Conservation (phyloP, 2,797 vertebrate species). For the Phyllotis vaccarum region DNA sequence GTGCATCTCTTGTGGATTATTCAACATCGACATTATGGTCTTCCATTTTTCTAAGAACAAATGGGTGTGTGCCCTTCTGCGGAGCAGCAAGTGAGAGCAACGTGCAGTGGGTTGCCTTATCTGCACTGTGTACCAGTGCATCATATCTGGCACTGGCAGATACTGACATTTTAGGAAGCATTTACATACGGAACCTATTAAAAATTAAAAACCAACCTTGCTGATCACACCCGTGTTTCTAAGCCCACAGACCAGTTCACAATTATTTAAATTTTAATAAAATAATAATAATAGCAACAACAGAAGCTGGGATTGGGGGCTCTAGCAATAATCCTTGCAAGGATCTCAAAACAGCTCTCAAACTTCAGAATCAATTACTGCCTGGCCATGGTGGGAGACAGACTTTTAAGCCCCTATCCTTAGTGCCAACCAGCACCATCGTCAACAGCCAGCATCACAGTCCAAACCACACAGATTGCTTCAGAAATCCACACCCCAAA, state of each 20-base stretch:
- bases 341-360: not conserved
- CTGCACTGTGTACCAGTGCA: not conserved
- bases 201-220: slow-evolving; percentile 57
- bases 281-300: not conserved
- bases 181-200: not conserved
- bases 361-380: not conserved
- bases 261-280: not conserved
- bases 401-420: not conserved
- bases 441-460: not conserved
- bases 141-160: slow-evolving; percentile 58
- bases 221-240: not conserved
- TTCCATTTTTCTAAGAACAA: slow-evolving; percentile 86
- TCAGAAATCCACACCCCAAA: slow-evolving; percentile 20
- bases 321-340: not conserved
- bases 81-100: slow-evolving; percentile 81
- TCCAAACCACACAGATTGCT: not conserved
- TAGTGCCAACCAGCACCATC: not conserved
- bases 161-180: slow-evolving; percentile 30
- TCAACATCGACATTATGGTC: slow-evolving; percentile 86
- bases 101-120: not conserved
- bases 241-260: not conserved
- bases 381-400: not conserved
- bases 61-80: slow-evolving; percentile 83
- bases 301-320: not conserved
- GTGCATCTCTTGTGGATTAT: slow-evolving; percentile 89